These are phyloP conservation scores for Datnioides undecimradiatus DNA, from an alignment of 2,113 vertebrate genomes.

Conservation along the genomic window DNA sequence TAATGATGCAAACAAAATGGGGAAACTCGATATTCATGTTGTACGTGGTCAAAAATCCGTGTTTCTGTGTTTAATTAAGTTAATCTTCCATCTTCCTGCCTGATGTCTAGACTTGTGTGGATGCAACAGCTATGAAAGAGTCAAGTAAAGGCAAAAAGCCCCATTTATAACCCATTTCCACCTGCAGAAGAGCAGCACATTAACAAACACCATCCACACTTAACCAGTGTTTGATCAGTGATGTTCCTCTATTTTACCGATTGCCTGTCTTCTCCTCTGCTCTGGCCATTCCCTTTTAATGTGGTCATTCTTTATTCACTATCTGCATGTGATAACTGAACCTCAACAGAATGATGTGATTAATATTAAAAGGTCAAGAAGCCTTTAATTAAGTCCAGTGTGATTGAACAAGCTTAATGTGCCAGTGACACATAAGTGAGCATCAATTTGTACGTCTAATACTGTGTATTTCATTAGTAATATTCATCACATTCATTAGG, in stretches of 20 bases:
- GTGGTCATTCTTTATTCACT: background rate
- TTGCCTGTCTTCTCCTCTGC: background rate
- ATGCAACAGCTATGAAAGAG: background rate
- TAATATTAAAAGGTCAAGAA: conserved; percentile 50
- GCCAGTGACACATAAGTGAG: conserved; percentile 27
- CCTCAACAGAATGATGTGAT: conserved; percentile 17
- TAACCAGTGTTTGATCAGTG: background rate
- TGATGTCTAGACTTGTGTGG: background rate
- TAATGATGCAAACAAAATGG: too few relatives aligned
- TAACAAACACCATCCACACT: background rate
- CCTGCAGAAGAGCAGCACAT: background rate
- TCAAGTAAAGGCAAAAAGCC: background rate
- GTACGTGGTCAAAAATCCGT: too few relatives aligned
- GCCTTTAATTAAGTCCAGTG: conserved; percentile 38
- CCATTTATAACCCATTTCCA: background rate
- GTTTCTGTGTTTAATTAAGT: too few relatives aligned
- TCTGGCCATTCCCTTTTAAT: background rate
- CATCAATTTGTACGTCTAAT: conserved; percentile 34
- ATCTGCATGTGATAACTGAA: conserved; percentile 10
- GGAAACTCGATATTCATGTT: too few relatives aligned
- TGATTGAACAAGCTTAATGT: conserved; percentile 16
- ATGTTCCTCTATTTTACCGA: background rate
- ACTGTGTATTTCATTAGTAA: conserved; percentile 55
- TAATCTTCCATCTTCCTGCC: too few relatives aligned
- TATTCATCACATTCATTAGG: conserved; percentile 53